These are phyloP conservation scores for Amphipoea lucens DNA, from an alignment of 2,888 invertebrate species.

Conservation along the genomic window DNA sequence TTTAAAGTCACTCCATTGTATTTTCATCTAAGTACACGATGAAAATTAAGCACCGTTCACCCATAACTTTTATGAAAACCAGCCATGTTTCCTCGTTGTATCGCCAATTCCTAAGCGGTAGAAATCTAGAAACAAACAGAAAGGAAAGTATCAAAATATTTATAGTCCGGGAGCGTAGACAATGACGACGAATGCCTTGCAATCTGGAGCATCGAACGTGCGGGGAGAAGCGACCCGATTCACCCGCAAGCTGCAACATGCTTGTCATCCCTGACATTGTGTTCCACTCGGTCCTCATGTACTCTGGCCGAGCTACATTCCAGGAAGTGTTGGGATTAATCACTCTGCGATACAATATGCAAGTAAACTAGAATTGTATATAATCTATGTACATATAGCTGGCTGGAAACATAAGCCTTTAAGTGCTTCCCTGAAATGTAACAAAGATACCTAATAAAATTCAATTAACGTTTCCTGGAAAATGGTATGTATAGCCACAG, in stretches of 20 bases:
- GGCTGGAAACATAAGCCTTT: not conserved
- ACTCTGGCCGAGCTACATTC: constrained; percentile 56
- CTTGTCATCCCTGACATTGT: constrained; percentile 71
- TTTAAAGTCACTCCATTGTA: constrained; percentile 19
- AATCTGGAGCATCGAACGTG: constrained; percentile 73
- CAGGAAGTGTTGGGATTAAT: constrained; percentile 58
- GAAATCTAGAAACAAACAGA: constrained; percentile 25
- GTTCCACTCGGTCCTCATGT: constrained; percentile 60
- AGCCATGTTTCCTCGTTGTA: not conserved
- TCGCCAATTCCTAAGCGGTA: constrained; percentile 3
- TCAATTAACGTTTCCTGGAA: not conserved
- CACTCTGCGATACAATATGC: constrained; percentile 55
- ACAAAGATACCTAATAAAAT: not conserved
- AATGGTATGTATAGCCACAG: too few relatives aligned
- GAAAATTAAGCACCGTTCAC: not conserved
- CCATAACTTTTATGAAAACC: not conserved
- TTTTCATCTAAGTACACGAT: not conserved
- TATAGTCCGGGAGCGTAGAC: constrained; percentile 56
- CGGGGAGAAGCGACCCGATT: constrained; percentile 70
- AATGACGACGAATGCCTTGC: constrained; percentile 63
- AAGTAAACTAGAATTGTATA: constrained; percentile 31
- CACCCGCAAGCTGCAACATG: constrained; percentile 69
- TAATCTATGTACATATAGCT: not conserved
- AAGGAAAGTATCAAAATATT: constrained; percentile 56
- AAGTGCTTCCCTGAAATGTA: constrained; percentile 5